Conservation (phyloP, 2,113 vertebrate species). For the Plestiodon gilberti region DNA sequence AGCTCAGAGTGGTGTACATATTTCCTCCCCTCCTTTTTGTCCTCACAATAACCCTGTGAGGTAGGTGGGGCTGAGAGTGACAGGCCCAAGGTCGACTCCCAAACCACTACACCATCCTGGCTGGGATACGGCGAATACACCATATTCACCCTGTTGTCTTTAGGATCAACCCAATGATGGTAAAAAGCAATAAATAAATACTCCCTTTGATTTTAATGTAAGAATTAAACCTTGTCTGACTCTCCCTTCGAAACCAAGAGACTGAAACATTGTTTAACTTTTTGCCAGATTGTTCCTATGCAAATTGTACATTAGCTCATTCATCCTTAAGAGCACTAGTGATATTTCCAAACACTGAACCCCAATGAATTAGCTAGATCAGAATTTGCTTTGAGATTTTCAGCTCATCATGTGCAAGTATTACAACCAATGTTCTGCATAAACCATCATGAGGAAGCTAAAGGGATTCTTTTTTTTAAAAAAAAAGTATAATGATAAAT, state of each 20-base stretch:
- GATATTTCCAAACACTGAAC: background rate
- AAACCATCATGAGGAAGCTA: background rate
- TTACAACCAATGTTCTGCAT: background rate
- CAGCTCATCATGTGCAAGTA: background rate
- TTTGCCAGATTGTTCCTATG: background rate
- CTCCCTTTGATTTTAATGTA: background rate
- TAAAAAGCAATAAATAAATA: no score
- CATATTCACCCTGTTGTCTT: no score
- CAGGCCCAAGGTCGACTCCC: no score
- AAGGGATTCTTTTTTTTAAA: background rate
- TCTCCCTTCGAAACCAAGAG: background rate
- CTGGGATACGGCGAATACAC: no score
- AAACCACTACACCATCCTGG: no score
- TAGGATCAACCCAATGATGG: no score
- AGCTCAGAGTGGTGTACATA: no score
- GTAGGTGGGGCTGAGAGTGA: no score
- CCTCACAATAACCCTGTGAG: no score
- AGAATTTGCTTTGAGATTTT: slow-evolving; percentile 1
- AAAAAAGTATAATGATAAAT: background rate
- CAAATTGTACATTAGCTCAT: background rate
- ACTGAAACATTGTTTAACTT: background rate
- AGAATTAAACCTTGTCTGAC: background rate
- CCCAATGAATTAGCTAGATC: background rate
- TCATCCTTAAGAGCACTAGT: background rate
- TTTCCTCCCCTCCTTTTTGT: no score